Conservation (phyloP, 2,888 invertebrate species). For the Clunio marinus region DNA sequence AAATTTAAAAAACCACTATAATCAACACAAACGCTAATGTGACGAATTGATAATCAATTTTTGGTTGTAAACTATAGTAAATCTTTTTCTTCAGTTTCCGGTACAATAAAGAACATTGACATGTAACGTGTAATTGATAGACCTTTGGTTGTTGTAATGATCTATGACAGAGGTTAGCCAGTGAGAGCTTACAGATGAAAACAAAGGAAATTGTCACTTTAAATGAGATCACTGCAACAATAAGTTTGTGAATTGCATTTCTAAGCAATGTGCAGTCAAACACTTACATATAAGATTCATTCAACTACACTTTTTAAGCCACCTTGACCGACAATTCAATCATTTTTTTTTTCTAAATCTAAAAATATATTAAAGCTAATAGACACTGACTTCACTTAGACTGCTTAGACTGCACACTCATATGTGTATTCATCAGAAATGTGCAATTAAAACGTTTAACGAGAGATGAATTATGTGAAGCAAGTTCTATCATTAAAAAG, state of each 20-base stretch:
- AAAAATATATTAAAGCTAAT: conserved; percentile 31
- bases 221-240: conserved; percentile 36
- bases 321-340: conserved; percentile 39
- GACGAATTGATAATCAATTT: background rate
- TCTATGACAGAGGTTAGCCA: too few species aligned
- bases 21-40: background rate
- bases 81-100: conserved; percentile 8
- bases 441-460: background rate
- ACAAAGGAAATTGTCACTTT: conserved; percentile 39
- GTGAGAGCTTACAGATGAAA: conserved; percentile 33
- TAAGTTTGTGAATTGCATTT: conserved; percentile 32
- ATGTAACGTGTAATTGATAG: too few species aligned
- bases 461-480: background rate
- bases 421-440: background rate
- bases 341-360: conserved; percentile 10
- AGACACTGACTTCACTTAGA: too few species aligned
- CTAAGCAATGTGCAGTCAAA: conserved; percentile 14
- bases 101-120: too few species aligned
- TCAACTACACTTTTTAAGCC: conserved; percentile 32
- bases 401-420: background rate
- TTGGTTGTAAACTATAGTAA: background rate
- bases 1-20: background rate
- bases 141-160: too few species aligned
- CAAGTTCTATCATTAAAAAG: background rate
- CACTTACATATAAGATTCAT: conserved; percentile 35